Evolutionary conservation across 2,797 vertebrate species (phyloP).

Genomic region (Argya squamiceps): DNA sequence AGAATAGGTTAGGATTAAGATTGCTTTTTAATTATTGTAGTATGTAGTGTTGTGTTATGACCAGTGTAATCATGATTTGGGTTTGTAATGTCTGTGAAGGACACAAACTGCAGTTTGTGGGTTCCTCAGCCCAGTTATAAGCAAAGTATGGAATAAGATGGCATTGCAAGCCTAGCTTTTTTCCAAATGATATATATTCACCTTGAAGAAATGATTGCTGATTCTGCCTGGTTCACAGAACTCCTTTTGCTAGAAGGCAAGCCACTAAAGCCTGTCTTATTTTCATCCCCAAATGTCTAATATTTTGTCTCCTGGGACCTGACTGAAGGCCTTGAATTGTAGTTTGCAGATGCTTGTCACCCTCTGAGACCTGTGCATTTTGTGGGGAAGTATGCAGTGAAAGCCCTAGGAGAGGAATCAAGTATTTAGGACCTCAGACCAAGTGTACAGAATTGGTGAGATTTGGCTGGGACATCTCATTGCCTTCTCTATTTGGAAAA

Average conservation of each 20-base stretch:
- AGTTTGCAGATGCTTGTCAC: not conserved
- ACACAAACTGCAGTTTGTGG: not conserved
- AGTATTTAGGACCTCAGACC: not conserved
- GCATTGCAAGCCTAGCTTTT: not conserved
- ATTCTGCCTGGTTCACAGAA: not conserved
- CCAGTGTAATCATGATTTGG: not conserved
- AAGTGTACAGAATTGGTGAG: not conserved
- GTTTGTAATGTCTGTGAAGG: not conserved
- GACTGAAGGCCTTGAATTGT: not conserved
- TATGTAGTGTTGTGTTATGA: not conserved
- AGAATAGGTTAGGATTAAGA: not conserved
- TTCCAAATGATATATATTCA: not conserved
- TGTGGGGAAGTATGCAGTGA: not conserved
- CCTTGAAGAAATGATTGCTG: not conserved
- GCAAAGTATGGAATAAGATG: not conserved
- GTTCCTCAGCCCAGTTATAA: not conserved
- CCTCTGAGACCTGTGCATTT: fast-evolving
- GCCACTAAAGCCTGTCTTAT: not conserved
- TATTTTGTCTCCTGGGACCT: not conserved
- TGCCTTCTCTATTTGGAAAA: not conserved
- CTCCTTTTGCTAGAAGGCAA: not conserved
- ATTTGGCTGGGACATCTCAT: not conserved
- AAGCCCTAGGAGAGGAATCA: not conserved
- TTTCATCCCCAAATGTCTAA: not conserved
- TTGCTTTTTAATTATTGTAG: not conserved